Conservation (phyloP, 2,797 vertebrate genomes). For the Poecilia picta region DNA sequence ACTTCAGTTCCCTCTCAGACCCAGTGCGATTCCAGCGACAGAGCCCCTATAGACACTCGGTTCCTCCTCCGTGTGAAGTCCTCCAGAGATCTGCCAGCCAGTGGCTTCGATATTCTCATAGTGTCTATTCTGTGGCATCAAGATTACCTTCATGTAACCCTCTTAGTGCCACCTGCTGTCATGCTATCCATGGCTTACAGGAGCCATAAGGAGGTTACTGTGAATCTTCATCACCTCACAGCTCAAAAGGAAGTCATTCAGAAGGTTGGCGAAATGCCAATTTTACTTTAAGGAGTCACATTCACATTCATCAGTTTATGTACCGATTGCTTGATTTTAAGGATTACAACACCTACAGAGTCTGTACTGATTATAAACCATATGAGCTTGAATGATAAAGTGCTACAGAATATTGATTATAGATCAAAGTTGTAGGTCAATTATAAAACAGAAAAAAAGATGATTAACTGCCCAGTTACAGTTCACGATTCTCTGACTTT, state of each 20-base stretch:
- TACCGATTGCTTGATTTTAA: neutral
- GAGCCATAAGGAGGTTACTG: slow-evolving; percentile 68
- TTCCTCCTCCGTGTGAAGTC: slow-evolving; percentile 25
- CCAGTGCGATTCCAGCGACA: slow-evolving; percentile 7
- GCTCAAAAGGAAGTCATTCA: slow-evolving; percentile 39
- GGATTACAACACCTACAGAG: neutral
- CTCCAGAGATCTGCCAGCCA: slow-evolving; percentile 2
- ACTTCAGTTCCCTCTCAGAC: slow-evolving; percentile 3
- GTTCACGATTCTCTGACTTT: neutral
- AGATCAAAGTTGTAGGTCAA: neutral
- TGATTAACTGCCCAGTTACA: neutral
- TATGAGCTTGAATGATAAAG: neutral
- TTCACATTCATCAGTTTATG: neutral
- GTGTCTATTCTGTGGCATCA: slow-evolving; percentile 48
- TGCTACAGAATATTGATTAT: neutral
- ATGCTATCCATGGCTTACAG: slow-evolving; percentile 71
- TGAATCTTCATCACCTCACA: slow-evolving; percentile 65
- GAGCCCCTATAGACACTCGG: slow-evolving; percentile 12
- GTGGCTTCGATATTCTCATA: slow-evolving; percentile 37
- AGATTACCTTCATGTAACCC: slow-evolving; percentile 76
- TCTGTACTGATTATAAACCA: neutral
- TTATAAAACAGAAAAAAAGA: neutral
- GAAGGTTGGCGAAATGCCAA: slow-evolving; percentile 45
- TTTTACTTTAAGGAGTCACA: neutral
- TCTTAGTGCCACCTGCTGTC: slow-evolving; percentile 76